Percentiles rank a stretch among this genome's conserved stretches.
Conservation (phyloP, 2,113 vertebrate genomes). For the Hyperoodon ampullatus region DNA sequence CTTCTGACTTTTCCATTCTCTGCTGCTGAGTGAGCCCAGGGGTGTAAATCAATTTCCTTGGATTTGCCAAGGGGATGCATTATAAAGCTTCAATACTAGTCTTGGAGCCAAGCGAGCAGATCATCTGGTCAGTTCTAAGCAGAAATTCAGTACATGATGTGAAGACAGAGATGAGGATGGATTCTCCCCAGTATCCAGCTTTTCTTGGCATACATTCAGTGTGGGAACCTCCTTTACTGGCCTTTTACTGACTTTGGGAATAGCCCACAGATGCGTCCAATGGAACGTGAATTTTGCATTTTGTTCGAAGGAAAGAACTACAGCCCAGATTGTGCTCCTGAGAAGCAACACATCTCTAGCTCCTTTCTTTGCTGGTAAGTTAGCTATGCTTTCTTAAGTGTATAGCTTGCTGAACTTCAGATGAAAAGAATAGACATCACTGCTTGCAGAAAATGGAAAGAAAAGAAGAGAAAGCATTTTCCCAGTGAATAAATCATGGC, state of each 20-base stretch:
- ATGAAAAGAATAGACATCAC: slow-evolving; percentile 43
- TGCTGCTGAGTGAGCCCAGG: neutral
- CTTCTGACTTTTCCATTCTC: slow-evolving; percentile 52
- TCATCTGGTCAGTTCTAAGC: slow-evolving; percentile 41
- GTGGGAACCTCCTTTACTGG: slow-evolving; percentile 7
- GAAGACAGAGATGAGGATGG: neutral
- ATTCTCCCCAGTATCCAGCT: neutral
- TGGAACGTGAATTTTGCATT: slow-evolving; percentile 54
- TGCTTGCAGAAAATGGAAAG: neutral
- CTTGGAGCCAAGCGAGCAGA: neutral
- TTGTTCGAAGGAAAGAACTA: slow-evolving; percentile 62
- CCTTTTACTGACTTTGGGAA: neutral
- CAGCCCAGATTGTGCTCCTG: neutral
- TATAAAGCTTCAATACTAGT: neutral
- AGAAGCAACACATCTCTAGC: neutral
- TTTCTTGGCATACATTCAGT: neutral
- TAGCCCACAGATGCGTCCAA: neutral
- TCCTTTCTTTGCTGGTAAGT: slow-evolving; percentile 56
- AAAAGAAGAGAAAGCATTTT: slow-evolving; percentile 60
- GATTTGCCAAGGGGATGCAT: neutral
- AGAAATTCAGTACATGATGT: slow-evolving; percentile 5
- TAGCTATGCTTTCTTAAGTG: slow-evolving; percentile 71
- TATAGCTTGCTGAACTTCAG: slow-evolving; percentile 60
- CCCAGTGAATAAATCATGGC: neutral
- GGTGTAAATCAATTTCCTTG: slow-evolving; percentile 55